Percentiles rank a stretch among this genome's conserved stretches.
Evolutionary conservation across 2,113 vertebrate genomes (phyloP).

Genomic region (Saimiri boliviensis): DNA sequence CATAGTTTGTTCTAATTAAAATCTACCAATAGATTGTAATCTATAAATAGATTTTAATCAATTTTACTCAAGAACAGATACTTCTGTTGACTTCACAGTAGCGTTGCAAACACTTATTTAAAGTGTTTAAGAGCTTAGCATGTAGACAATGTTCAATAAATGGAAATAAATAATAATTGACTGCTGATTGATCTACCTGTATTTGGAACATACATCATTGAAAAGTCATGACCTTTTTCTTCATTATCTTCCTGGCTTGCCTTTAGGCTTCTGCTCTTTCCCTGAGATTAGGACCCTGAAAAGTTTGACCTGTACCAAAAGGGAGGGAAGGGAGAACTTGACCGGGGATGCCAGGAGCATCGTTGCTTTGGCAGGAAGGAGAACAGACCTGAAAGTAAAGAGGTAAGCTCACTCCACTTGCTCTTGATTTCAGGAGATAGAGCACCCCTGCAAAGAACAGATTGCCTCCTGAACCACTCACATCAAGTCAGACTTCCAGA

Average conservation of each 20-base stretch:
- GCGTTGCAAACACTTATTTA: not conserved
- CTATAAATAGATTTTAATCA: not conserved
- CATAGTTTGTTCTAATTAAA: not conserved
- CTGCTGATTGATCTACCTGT: not conserved
- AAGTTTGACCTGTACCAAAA: not conserved
- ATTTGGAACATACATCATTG: not conserved
- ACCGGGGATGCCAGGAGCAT: not conserved
- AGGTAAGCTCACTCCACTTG: not conserved
- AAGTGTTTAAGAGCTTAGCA: not conserved
- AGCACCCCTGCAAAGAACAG: not conserved
- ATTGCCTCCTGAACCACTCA: not conserved
- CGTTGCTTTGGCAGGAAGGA: not conserved
- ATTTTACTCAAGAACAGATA: not conserved
- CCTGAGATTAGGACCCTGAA: not conserved
- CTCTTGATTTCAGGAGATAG: not conserved
- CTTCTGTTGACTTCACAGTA: not conserved
- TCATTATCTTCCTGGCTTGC: not conserved
- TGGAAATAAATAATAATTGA: slow-evolving; percentile 12
- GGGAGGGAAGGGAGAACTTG: not conserved
- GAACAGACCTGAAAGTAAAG: not conserved
- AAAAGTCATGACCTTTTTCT: slow-evolving; percentile 22
- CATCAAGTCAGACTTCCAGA: not conserved
- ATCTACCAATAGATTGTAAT: not conserved
- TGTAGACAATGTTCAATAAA: not conserved
- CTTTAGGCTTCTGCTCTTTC: slow-evolving; percentile 7